Conservation (phyloP, 2,888 invertebrate species). For the Latrodectus hesperus region DNA sequence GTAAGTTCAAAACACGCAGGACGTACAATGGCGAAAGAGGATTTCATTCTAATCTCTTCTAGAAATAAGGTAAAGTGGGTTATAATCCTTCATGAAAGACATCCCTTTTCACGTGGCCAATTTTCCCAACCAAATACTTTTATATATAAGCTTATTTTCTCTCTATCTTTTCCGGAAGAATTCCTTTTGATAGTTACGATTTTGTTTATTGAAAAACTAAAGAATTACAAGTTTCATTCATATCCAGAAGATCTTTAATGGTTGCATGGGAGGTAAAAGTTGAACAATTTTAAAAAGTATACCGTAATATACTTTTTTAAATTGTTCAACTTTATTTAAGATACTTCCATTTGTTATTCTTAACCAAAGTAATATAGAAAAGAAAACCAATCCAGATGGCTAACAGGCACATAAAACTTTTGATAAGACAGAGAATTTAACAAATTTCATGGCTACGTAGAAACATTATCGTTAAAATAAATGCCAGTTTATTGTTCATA, state of each 20-base stretch:
- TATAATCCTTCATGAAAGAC: slow-evolving; percentile 23
- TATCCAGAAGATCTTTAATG: neutral
- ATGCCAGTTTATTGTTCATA: no score
- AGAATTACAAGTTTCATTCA: neutral
- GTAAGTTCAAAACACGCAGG: neutral
- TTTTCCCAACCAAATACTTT: neutral
- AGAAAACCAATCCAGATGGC: no score
- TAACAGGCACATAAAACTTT: no score
- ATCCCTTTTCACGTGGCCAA: neutral
- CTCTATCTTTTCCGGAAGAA: neutral
- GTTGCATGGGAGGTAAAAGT: neutral
- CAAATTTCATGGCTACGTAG: no score
- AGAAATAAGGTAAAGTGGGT: slow-evolving; percentile 9
- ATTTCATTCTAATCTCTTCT: slow-evolving; percentile 23
- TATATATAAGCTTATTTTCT: neutral
- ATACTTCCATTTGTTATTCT: no score
- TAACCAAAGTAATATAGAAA: no score
- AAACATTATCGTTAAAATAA: no score
- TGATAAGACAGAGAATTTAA: no score
- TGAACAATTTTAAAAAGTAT: no score
- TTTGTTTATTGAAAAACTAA: neutral
- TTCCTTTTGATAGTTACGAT: neutral
- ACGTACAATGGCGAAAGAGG: slow-evolving; percentile 4
- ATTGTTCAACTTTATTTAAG: no score
- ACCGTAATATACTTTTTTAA: no score